Evolutionary conservation across 2,113 vertebrate species (phyloP).

Genomic region (Symphodus melops): DNA sequence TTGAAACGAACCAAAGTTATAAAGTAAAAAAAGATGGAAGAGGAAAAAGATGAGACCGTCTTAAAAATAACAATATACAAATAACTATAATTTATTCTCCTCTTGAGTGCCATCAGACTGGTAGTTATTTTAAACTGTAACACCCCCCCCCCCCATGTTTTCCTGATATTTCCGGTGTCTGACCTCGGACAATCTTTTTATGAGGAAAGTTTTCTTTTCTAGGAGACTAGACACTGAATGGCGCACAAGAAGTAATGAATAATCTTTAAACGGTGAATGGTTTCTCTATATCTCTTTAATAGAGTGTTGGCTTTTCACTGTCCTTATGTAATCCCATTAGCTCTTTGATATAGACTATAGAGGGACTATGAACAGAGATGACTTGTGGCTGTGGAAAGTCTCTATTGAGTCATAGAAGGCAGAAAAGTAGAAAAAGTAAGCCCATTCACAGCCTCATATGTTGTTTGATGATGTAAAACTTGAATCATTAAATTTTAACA

Average conservation of each 20-base stretch:
- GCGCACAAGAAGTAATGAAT: slow-evolving; percentile 51
- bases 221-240: slow-evolving; percentile 48
- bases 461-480: slow-evolving; percentile 1
- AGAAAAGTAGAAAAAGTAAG: slow-evolving; percentile 33
- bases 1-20: slow-evolving; percentile 1
- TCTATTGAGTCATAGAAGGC: slow-evolving; percentile 22
- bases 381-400: slow-evolving; percentile 45
- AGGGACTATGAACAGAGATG: slow-evolving; percentile 50
- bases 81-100: slow-evolving; percentile 39
- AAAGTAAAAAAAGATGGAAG: slow-evolving; percentile 8
- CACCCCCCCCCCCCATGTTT: slow-evolving; percentile 34
- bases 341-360: slow-evolving; percentile 57
- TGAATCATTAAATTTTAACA: not conserved
- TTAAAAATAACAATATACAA: slow-evolving; percentile 29
- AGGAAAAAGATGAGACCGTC: slow-evolving; percentile 14
- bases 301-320: slow-evolving; percentile 63
- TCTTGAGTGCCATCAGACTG: slow-evolving; percentile 29
- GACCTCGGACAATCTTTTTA: slow-evolving; percentile 29
- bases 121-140: slow-evolving; percentile 54
- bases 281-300: slow-evolving; percentile 52
- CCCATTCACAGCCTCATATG: slow-evolving; percentile 6
- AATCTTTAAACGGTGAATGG: slow-evolving; percentile 46
- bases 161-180: slow-evolving; percentile 7
- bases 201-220: slow-evolving; percentile 43
- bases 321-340: slow-evolving; percentile 75